Evolutionary conservation across 2,888 invertebrate species (phyloP).

Genomic region (Drosophila colorata): DNA sequence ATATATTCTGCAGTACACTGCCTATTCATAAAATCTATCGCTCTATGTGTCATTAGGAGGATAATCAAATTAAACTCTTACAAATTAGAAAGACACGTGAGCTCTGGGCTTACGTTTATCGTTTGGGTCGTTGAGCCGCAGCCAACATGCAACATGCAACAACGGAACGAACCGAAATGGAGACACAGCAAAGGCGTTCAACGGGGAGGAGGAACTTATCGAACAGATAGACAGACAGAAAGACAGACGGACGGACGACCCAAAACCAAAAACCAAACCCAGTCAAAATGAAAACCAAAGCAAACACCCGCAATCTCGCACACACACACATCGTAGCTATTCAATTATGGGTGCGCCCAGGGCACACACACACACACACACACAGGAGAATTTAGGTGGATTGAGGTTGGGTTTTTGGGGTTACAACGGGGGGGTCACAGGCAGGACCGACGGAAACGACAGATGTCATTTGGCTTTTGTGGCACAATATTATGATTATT

Average conservation of each 20-base stretch:
- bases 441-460: constrained; percentile 48
- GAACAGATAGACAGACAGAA: constrained; percentile 12
- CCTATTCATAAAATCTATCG: constrained; percentile 1
- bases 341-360: constrained; percentile 77
- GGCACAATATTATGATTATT: constrained; percentile 63
- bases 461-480: constrained; percentile 77
- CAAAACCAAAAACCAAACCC: constrained; percentile 52
- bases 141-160: constrained; percentile 49
- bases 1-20: neutral
- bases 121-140: constrained; percentile 39
- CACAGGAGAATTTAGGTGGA: constrained; percentile 3
- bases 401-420: constrained; percentile 2
- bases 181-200: neutral
- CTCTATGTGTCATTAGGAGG: constrained; percentile 39
- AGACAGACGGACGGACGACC: constrained; percentile 23
- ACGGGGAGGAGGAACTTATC: constrained; percentile 9
- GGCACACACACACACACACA: constrained; percentile 35
- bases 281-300: constrained; percentile 51
- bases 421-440: constrained; percentile 4
- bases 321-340: constrained; percentile 55
- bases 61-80: constrained; percentile 64
- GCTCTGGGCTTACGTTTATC: constrained; percentile 27
- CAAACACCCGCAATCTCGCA: constrained; percentile 71
- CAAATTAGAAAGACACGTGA: constrained; percentile 65
- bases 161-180: constrained; percentile 3